Base-by-base conservation (phyloP, 2,797 vertebrate genomes). In the Trachurus trachurus region DNA sequence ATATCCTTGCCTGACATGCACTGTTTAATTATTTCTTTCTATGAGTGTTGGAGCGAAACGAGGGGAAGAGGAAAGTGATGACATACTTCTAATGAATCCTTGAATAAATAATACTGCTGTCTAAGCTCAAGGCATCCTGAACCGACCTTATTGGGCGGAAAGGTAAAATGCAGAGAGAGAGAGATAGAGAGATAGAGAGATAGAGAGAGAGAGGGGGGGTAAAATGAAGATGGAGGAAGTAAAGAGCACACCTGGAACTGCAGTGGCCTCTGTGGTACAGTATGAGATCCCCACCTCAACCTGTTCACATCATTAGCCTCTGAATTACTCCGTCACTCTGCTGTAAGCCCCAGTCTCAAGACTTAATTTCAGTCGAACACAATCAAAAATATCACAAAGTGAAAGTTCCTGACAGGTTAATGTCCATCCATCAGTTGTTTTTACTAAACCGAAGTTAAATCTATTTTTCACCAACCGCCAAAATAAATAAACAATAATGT, bases 71-170 rank as follows among this genome's bases (percentile, higher is more conserved):
- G 85, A 92, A 92, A 91, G 90, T 89, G 91, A 92, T 93, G 93
- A 94, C 91, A 94, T 91, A 84, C 89, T 90, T 92, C 90, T 93
- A 94, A 95, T 94, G 92, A 94, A 94, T 91, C 85, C 85, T 88
- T 94, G 89, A 94, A 94, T 93, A 94, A 94, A 92, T 92, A 88
- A 92, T 92, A 89, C 71, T 82, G 87, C 89, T 91, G 91, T 83
- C 89, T 91, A 85, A 92, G 91, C 92, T 91, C 47, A 75, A 85
- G 86, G 83, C 89, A 61, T 87, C 78, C 76, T 82, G 73, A 75
- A 70, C 49, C 84, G 81, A 79, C 77, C 66, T 76, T 44, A 81
- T 65, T 66, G 42, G 47, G 53, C 31, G 65, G 57, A 62, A 76
- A 74, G 58, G 26, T 26, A 26, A 26, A 26, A 26, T 26, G 26